Conservation (phyloP, 2,888 invertebrate genomes). For the Caradrina clavipalpis region DNA sequence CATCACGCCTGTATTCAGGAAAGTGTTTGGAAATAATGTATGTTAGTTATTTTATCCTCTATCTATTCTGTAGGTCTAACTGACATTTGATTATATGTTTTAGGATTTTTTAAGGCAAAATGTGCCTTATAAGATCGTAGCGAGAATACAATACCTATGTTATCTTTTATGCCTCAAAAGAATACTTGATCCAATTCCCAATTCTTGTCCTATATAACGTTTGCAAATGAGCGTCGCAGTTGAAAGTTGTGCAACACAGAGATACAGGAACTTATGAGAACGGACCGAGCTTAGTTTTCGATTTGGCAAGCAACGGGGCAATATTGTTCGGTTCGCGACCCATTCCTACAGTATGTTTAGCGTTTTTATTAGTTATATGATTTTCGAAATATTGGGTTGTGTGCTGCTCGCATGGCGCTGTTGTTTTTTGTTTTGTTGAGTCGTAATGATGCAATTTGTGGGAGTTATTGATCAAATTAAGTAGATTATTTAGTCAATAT, state of each 20-base stretch:
- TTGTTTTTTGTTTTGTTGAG: constrained; percentile 4
- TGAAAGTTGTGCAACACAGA: constrained; percentile 60
- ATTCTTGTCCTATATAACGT: constrained; percentile 54
- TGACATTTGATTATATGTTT: too few relatives aligned
- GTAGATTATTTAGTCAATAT: too few relatives aligned
- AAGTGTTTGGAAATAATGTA: too few relatives aligned
- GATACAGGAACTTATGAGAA: constrained; percentile 62
- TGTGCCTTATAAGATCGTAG: background rate
- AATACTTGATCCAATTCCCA: constrained; percentile 38
- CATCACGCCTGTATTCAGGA: too few relatives aligned
- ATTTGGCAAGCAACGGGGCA: constrained; percentile 81
- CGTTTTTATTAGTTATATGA: constrained; percentile 66
- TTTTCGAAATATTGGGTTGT: constrained; percentile 60
- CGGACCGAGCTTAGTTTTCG: constrained; percentile 80
- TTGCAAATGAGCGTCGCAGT: constrained; percentile 65
- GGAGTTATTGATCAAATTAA: too few relatives aligned
- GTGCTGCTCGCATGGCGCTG: constrained; percentile 1
- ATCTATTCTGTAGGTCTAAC: too few relatives aligned
- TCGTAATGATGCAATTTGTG: background rate
- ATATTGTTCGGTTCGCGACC: constrained; percentile 68
- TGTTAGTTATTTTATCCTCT: too few relatives aligned
- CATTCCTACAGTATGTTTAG: constrained; percentile 60
- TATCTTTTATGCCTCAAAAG: constrained; percentile 11
- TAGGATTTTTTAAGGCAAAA: too few relatives aligned
- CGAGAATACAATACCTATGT: too few relatives aligned